A percentile compares a stretch with the other conserved stretches of the same genome.
These are phyloP conservation scores for Crotalus helleri DNA, from an alignment of 2,113 vertebrate genomes.

Conservation along the genomic window DNA sequence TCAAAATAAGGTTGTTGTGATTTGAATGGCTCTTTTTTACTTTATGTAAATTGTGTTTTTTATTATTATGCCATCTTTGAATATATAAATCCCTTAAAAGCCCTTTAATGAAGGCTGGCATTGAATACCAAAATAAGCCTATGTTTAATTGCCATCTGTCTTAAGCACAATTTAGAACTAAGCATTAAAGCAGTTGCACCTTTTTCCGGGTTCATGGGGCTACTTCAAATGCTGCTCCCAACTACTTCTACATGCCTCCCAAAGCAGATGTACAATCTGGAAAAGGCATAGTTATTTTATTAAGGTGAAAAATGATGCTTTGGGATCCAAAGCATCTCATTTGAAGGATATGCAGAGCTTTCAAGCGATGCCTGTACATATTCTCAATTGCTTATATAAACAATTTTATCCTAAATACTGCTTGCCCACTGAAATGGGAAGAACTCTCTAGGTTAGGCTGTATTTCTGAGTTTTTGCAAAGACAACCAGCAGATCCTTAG, in stretches of 20 bases:
- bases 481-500: background rate
- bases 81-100: background rate
- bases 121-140: background rate
- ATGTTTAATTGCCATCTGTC: background rate
- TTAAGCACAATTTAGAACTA: background rate
- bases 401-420: background rate
- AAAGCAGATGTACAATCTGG: background rate
- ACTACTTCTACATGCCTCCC: background rate
- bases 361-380: background rate
- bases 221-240: background rate
- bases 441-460: background rate
- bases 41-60: background rate
- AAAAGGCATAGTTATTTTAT: background rate
- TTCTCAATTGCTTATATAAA: background rate
- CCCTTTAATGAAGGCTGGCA: background rate
- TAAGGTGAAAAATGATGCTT: background rate
- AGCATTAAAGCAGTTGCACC: background rate
- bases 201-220: background rate
- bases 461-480: background rate
- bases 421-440: background rate
- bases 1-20: background rate
- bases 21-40: background rate
- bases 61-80: background rate
- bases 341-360: background rate
- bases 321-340: background rate